Evolutionary conservation across 2,888 invertebrate genomes (phyloP).

Genomic region (Noctua janthina): DNA sequence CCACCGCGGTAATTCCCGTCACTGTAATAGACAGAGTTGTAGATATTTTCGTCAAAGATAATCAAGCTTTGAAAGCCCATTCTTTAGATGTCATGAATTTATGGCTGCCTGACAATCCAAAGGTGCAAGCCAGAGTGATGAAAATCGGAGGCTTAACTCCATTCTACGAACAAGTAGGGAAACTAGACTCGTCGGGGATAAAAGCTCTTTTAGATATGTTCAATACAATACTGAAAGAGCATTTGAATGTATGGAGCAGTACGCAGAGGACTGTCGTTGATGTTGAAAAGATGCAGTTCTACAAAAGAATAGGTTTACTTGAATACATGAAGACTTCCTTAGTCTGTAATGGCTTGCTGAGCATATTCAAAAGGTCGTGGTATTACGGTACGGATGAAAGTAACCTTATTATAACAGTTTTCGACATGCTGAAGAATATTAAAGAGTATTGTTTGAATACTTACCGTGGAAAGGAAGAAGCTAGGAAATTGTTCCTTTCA

Average conservation of each 20-base stretch:
- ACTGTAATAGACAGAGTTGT: constrained; percentile 77
- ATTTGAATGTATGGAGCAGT: constrained; percentile 72
- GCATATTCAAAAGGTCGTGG: constrained; percentile 75
- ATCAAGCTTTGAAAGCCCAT: constrained; percentile 76
- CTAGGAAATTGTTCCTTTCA: constrained; percentile 70
- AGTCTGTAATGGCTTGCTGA: constrained; percentile 80
- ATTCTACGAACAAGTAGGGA: constrained; percentile 80
- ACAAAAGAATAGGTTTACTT: constrained; percentile 81
- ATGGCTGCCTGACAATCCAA: constrained; percentile 83
- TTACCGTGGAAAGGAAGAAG: constrained; percentile 72
- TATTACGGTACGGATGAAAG: constrained; percentile 68
- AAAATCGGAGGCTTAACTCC: constrained; percentile 81
- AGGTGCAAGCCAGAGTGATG: constrained; percentile 81
- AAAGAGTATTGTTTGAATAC: constrained; percentile 77
- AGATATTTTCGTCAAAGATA: constrained; percentile 79
- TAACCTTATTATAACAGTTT: constrained; percentile 69
- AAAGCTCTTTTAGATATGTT: constrained; percentile 78
- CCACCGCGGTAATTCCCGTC: constrained; percentile 73
- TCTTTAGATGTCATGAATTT: constrained; percentile 76
- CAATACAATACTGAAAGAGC: constrained; percentile 82
- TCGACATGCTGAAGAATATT: constrained; percentile 76
- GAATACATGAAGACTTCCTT: constrained; percentile 77
- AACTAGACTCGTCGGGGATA: constrained; percentile 74
- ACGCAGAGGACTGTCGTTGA: constrained; percentile 67
- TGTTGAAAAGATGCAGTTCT: constrained; percentile 71